These are phyloP conservation scores for Antigone vipio DNA, from an alignment of 2,113 vertebrate genomes.

Conservation along the genomic window DNA sequence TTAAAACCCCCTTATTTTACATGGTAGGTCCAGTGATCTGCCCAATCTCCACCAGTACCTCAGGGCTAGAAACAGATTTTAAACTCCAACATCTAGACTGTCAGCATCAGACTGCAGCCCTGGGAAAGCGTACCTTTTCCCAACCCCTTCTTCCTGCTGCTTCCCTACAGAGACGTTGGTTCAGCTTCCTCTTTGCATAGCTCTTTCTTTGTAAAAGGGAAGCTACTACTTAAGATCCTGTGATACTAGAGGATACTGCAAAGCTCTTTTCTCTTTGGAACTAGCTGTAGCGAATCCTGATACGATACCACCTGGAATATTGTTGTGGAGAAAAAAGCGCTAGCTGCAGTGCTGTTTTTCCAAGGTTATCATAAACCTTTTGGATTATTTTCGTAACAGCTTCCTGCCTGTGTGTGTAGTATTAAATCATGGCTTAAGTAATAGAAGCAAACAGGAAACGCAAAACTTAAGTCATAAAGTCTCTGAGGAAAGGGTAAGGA, in stretches of 20 bases:
- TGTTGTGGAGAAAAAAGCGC: not conserved
- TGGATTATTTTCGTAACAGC: not conserved
- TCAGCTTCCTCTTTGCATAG: not conserved
- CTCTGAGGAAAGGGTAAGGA: not conserved
- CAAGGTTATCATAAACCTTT: not conserved
- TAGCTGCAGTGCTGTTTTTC: not conserved
- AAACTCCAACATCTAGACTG: not conserved
- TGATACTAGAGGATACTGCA: not conserved
- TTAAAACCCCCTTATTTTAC: not conserved
- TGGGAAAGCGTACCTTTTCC: not conserved
- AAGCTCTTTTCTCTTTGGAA: not conserved
- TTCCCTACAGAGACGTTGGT: not conserved
- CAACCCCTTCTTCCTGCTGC: not conserved
- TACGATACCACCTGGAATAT: not conserved
- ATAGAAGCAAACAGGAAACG: not conserved
- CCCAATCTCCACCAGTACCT: not conserved
- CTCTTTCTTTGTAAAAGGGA: not conserved
- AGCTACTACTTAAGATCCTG: not conserved
- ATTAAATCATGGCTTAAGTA: not conserved
- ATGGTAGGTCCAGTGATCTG: not conserved
- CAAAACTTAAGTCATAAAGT: not conserved
- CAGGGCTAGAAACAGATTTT: not conserved
- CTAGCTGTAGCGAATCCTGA: not conserved
- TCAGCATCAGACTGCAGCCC: not conserved
- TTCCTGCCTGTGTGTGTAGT: not conserved